phyloP scores from a whole-genome alignment of 2,113 vertebrate species.

The Psittacula cyanocephala region DNA sequence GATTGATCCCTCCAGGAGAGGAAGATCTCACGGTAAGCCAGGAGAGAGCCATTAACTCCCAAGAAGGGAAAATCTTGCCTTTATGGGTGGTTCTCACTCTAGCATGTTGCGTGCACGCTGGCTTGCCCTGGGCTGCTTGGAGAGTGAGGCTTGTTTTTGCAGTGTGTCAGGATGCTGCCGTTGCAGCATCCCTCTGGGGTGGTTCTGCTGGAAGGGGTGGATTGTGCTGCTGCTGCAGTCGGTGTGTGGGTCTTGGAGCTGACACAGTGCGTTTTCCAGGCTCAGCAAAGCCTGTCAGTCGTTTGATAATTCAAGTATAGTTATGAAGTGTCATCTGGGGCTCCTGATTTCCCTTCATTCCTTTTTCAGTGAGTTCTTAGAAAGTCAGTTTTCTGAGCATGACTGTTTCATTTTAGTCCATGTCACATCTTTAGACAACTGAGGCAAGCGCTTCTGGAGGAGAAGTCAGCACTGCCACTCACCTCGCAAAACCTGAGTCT shows the following conservation, averaged over 20 bases:
- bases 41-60: background rate
- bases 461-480: background rate
- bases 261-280: background rate
- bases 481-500: background rate
- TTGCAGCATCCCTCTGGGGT: background rate
- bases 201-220: background rate
- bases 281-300: background rate
- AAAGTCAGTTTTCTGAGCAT: background rate
- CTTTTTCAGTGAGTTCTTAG: background rate
- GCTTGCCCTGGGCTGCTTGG: background rate
- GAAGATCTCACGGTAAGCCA: background rate
- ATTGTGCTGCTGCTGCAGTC: fast-evolving
- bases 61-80: background rate
- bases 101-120: fast-evolving
- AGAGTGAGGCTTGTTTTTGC: background rate
- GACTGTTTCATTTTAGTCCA: background rate
- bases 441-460: background rate
- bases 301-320: background rate
- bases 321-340: background rate
- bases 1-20: background rate
- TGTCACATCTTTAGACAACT: background rate
- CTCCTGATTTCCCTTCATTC: background rate
- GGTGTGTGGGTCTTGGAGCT: background rate
- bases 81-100: background rate
- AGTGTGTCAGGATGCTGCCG: background rate